These are phyloP conservation scores for Oryzias dopingdopingensis DNA, from an alignment of 2,797 vertebrate species.

Conservation along the genomic window DNA sequence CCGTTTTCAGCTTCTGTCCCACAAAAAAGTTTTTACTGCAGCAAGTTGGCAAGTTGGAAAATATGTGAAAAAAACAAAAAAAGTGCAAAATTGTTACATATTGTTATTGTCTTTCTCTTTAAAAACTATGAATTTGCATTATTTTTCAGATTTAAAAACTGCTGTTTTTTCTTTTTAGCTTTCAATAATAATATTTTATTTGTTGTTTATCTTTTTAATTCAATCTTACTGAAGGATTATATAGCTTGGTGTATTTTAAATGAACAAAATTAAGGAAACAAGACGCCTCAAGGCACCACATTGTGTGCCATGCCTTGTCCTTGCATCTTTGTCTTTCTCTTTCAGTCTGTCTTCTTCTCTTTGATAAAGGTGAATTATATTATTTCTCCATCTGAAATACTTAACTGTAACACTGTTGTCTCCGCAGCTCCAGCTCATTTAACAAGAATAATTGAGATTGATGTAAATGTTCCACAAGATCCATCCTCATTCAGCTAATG, in stretches of 20 bases:
- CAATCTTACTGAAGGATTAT: not conserved
- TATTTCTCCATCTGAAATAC: conserved; percentile 43
- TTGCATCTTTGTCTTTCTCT: conserved; percentile 35
- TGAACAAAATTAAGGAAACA: not conserved
- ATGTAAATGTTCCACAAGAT: conserved; percentile 60
- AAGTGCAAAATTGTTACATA: no score
- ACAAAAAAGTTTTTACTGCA: no score
- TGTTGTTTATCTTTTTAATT: not conserved
- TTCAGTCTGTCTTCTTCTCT: conserved; percentile 24
- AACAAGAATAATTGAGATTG: conserved; percentile 57
- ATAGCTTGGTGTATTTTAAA: no score
- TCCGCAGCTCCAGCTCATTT: conserved; percentile 54
- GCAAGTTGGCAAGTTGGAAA: no score
- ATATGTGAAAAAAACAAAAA: no score
- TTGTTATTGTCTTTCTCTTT: no score
- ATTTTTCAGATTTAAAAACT: no score
- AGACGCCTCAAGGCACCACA: no score
- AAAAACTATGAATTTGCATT: no score
- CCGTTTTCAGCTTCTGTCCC: no score
- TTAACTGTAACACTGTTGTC: conserved; percentile 24
- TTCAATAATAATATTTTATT: not conserved
- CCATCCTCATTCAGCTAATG: conserved; percentile 52
- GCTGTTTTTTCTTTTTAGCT: not conserved
- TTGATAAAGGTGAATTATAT: conserved; percentile 39
- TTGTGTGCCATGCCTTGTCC: conserved; percentile 19